Percentiles rank a stretch among this genome's conserved stretches.
phyloP scores from a whole-genome alignment of 2,888 invertebrate genomes.

The Diogma glabrata region DNA sequence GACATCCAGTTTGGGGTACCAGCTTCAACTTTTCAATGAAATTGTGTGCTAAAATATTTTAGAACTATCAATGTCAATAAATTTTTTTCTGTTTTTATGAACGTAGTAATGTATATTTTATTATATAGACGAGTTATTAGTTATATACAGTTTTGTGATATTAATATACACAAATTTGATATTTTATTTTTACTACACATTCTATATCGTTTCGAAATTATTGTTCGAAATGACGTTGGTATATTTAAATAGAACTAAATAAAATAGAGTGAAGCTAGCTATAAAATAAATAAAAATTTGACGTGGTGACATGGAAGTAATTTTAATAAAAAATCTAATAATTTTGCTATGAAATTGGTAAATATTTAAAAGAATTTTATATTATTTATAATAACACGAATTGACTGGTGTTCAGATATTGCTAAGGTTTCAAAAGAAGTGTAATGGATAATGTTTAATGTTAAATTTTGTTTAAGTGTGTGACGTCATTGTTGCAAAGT shows the following conservation, averaged over 20 bases:
- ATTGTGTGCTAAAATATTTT: background rate
- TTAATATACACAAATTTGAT: no score
- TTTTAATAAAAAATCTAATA: background rate
- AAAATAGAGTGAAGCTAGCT: constrained; percentile 4
- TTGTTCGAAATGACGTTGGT: background rate
- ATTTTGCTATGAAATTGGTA: background rate
- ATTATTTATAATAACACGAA: background rate
- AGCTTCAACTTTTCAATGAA: background rate
- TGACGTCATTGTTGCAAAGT: no score
- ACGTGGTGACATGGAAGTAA: constrained; percentile 11
- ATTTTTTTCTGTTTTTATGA: no score
- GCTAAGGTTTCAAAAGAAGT: no score
- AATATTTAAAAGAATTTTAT: background rate
- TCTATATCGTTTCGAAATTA: background rate
- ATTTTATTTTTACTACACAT: background rate
- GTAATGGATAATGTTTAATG: no score
- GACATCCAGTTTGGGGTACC: background rate
- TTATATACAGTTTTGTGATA: no score
- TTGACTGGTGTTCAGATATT: background rate
- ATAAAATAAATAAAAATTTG: constrained; percentile 6
- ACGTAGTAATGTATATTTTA: no score
- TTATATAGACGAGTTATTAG: no score
- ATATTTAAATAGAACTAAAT: background rate
- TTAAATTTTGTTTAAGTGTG: no score
- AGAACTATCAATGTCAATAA: no score